Base-by-base conservation (phyloP, 2,888 invertebrate genomes). In the Oeneis ivallda region DNA sequence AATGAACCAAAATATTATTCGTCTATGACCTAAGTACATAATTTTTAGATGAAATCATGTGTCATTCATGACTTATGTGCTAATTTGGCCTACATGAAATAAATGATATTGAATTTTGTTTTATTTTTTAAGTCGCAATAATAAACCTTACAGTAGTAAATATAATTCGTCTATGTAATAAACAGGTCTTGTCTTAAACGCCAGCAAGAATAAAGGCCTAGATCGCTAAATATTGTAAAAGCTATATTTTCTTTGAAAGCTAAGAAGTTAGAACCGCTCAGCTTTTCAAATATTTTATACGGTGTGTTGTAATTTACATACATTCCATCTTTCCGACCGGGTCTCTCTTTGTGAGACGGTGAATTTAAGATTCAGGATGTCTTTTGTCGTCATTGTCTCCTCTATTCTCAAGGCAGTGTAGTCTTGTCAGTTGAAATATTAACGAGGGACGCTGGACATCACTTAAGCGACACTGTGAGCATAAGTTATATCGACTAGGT, bases 361-460 rank as follows among this genome's bases (percentile, higher is more conserved):
- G 61, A 26, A 61, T 61, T 61, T 52, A 61, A 61, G 52, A 61
- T 61, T 61, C 61, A 61, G 61, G 52, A 61, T 61, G 61, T 47
- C 61, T 52, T 61, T 61, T 61, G 61, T 52, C 61, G 41, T 41
- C 59, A 59, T 47, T 47, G 59, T 60, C 45, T 60, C 37, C 26
- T 13, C 37, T 60, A 37, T 60, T 50, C 60, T 37, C 60, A 17
- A 56, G 59, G 37, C 37, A 37, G 49, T 32, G 45, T 47, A 49
- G 39, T 39, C 60, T 50, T 60, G 60, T 60, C 60, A 19, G 60
- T 19, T 60, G 60, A 50, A 60, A 60, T 60, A 60, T 60, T 60
- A 50, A 60, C 47, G 37, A 49, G 49, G 49, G 60, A 60, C 37
- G 11, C 39, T 49, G 60, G 60, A 60, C 49, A 49, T 49, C 49